These are phyloP conservation scores for Pocillopora damicornis DNA, from an alignment of 64 coral and sea anemone genomes.

Conservation along the genomic window DNA sequence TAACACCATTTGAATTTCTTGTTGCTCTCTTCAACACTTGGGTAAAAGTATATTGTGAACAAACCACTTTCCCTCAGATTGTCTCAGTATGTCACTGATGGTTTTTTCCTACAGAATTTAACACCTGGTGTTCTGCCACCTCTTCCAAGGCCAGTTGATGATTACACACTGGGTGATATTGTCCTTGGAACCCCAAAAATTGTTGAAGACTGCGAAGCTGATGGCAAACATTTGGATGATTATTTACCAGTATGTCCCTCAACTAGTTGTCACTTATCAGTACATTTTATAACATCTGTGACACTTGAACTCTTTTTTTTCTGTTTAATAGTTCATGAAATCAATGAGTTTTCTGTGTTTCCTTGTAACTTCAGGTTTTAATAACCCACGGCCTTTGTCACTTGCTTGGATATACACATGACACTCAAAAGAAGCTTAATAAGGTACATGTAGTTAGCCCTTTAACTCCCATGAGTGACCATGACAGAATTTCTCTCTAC, in stretches of 20 bases:
- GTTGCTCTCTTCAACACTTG: too few species aligned
- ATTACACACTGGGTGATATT: constrained; percentile 62
- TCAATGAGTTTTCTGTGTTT: neutral
- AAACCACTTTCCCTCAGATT: too few species aligned
- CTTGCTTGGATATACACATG: constrained; percentile 65
- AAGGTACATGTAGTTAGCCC: constrained; percentile 15
- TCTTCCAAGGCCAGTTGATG: constrained; percentile 3
- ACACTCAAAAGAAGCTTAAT: constrained; percentile 43
- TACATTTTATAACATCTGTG: too few species aligned
- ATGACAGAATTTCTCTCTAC: too few species aligned
- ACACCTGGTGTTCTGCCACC: constrained; percentile 43
- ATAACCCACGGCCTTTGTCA: constrained; percentile 74
- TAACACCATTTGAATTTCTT: too few species aligned
- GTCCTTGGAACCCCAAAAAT: constrained; percentile 61
- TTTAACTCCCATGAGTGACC: too few species aligned
- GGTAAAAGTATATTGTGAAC: too few species aligned
- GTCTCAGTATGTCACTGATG: too few species aligned
- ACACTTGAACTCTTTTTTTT: too few species aligned
- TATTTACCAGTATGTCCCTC: constrained; percentile 53
- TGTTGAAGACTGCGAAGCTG: constrained; percentile 44
- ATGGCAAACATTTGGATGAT: constrained; percentile 32
- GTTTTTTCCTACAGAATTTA: constrained; percentile 4
- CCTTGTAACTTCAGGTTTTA: constrained; percentile 31
- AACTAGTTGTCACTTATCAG: neutral
- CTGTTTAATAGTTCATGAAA: neutral